phyloP scores from a whole-genome alignment of 2,888 invertebrate species.

The Venustoraphidia nigricollis region DNA sequence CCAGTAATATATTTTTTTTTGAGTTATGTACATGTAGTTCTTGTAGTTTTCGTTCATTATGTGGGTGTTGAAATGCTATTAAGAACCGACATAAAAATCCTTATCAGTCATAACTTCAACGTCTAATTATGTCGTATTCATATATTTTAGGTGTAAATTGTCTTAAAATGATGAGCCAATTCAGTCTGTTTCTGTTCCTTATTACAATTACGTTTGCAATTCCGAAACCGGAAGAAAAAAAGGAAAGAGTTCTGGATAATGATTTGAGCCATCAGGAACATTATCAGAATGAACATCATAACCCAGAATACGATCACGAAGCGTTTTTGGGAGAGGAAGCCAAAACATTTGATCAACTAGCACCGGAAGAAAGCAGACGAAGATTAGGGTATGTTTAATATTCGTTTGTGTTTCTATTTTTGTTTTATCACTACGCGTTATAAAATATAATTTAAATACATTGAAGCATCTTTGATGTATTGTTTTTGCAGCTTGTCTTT shows the following conservation, averaged over 20 bases:
- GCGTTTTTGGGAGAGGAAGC: conserved; percentile 91
- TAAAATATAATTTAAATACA: no score
- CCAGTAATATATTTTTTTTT: no score
- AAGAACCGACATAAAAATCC: no score
- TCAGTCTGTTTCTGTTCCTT: conserved; percentile 12
- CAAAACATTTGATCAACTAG: conserved; percentile 82
- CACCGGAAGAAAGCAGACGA: conserved; percentile 88
- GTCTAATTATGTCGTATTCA: no score
- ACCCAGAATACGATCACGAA: conserved; percentile 90
- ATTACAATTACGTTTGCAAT: conserved; percentile 32
- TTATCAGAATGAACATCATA: conserved; percentile 64
- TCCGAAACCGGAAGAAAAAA: conserved; percentile 56
- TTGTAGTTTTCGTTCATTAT: no score
- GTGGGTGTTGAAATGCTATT: no score
- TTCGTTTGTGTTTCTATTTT: not conserved
- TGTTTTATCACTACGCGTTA: not conserved
- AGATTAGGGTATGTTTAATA: conserved; percentile 48
- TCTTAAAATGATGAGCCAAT: not conserved
- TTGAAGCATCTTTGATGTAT: no score
- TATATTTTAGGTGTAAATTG: not conserved
- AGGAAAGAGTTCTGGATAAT: conserved; percentile 46
- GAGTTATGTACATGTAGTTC: no score
- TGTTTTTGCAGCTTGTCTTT: no score
- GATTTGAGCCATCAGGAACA: conserved; percentile 67
- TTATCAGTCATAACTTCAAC: no score